Base-by-base conservation (phyloP, 2,113 vertebrate species). In the Australoheros scitulus region DNA sequence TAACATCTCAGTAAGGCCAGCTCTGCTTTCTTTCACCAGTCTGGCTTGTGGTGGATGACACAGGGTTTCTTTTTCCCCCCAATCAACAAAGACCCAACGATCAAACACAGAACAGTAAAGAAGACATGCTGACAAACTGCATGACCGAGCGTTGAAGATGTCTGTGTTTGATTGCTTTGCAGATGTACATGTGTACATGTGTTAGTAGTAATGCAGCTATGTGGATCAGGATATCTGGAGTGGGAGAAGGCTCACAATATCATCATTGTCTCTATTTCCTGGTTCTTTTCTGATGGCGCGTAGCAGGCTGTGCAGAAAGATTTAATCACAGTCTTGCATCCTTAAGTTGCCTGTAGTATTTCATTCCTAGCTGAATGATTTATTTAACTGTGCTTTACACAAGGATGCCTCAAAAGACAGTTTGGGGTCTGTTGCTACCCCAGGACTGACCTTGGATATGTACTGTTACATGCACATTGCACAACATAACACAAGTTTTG, bases 211-310 rank as follows among this genome's bases (percentile, higher is more conserved):
- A 22, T 52, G 57, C 34, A 76, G 75, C 50, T 78, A 77, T 38
- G 74, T 61, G 34, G 84, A 76, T 86, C 22, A 79, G 36, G 57
- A 47, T 41, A 70, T 83, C 74, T 84, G 17, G 50, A 43, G 26
- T 78, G 79, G 80, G 74, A 86, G 11, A 15, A 76, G 50, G 20
- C n/a, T 81, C 36, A 88, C 87, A 90, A 82, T 79, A 58, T 77
- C 41, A 72, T 26, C 75, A 83, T 87, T 93, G 88, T 90, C 29
- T 84, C 15, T 36, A 47, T 82, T 64, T 88, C 63, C 83, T 61
- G 78, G 76, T 78, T 50, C 15, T 29, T 77, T 36, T 77, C 38
- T 59, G 18, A 59, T 24, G 55, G 34, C 59, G 47, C 63, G 65
- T 22, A 7, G 29, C 17, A 9, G 20, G 14, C 17, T 14, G 34